Evolutionary conservation across 1,140 invertebrate species (phyloP), one percentile per base, ranked within the genome.

Genomic region (Eriocheir sinensis): DNA sequence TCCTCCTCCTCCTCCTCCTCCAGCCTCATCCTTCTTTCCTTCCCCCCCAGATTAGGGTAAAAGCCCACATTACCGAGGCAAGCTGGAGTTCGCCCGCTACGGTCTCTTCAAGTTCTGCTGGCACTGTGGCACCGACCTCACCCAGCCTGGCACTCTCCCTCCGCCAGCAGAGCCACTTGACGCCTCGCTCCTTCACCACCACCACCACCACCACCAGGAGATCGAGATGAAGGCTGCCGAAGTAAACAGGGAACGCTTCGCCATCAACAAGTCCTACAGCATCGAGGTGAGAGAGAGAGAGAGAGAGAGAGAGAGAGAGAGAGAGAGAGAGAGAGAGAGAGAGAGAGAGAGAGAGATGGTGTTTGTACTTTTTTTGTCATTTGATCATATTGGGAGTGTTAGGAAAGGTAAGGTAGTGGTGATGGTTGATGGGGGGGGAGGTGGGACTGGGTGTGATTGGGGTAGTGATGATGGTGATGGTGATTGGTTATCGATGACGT

Each of bases 251-350:
- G 98, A 99, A 97, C 98, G 98, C 98, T 99, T 99, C 97, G 98
- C 98, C 97, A 99, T 99, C 97, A 99, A 99, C 97, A 99, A 99
- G 97, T 99, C 98, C 96, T 99, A 99, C 97, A 99, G 98, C 97
- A 99, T 99, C 96, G 99, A 99, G 98, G 99, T 99, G 97, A 98
- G 98, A 97, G 90, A 90, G n/a, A 89, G 36, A n/a, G 3, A 15
- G 30, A 17, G n/a, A 0, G 38, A n/a, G 3, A n/a, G 0, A 27
- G n/a, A n/a, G n/a, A n/a, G n/a, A n/a, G n/a, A n/a, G n/a, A n/a
- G 30, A 79, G 21, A 27, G 21, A 34, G 12, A 21, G 83, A n/a
- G 83, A 3, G 83, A 27, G 9, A 36, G n/a, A n/a, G n/a, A n/a
- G n/a, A n/a, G n/a, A n/a, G n/a, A n/a, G n/a, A n/a, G n/a, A n/a